Evolutionary conservation across 1,140 invertebrate species (phyloP), one percentile per base, ranked within the genome.

Genomic region (Temnothorax curvispinosus): DNA sequence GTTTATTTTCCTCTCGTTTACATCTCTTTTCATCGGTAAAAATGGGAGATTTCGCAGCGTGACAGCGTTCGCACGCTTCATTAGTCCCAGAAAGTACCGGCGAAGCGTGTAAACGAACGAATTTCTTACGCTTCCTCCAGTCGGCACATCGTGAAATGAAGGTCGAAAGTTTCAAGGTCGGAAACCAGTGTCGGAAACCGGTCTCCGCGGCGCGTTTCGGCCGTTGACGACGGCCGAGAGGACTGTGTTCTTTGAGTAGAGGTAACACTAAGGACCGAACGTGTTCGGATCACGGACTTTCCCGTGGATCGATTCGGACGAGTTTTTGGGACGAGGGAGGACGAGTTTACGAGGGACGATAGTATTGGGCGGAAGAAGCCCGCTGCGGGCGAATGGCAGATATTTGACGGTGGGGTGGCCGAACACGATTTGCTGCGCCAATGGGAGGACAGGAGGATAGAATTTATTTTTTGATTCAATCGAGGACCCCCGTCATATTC

Each of bases 311-410:
- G 90, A 91, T 91, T 87, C 87, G 81, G 88, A 87, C 90, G 89
- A 91, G 89, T 91, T 91, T 91, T 91, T 81, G 87, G 89, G 76
- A 91, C 85, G 90, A 80, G 90, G 89, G 87, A 91, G 89, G 90
- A 91, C 76, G 90, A 91, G 89, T 91, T 91, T 91, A 91, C 90
- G 89, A 91, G 90, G 90, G 88, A 91, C 90, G 89, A 91, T 88
- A 90, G 89, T 87, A 91, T 91, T 91, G 90, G 90, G 78, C 87
- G 90, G 90, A 91, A 91, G 89, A 64, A 91, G 76, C 81, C 54
- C 78, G 85, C 87, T 91, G 77, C 87, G 85, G 87, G 89, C 90
- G 90, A 91, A 91, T 91, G 84, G 90, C 87, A 86, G 90, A 91
- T 91, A 91, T 91, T 91, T 90, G 90, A 90, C 75, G 89, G 90